Evolutionary conservation across 2,113 vertebrate species (phyloP).

Genomic region (Calidris pugnax): DNA sequence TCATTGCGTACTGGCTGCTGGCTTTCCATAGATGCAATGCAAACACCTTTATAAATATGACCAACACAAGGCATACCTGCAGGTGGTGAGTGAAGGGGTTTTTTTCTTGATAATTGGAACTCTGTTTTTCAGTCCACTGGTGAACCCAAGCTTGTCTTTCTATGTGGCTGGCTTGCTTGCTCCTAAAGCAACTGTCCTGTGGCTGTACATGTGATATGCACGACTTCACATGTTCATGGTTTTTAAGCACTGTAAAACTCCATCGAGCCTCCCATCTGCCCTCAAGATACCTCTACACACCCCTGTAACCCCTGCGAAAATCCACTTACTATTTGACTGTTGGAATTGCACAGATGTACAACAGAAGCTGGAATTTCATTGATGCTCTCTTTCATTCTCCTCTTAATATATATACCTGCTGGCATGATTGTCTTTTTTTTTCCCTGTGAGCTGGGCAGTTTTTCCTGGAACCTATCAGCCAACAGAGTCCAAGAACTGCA

Average conservation of each 20-base stretch:
- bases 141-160: neutral
- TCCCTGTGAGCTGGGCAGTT: neutral
- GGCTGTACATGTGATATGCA: neutral
- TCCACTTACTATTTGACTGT: neutral
- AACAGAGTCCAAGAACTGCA: neutral
- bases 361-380: neutral
- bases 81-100: neutral
- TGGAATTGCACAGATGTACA: neutral
- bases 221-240: neutral
- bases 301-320: accelerated
- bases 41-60: neutral
- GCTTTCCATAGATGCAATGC: neutral
- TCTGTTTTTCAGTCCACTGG: neutral
- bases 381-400: neutral
- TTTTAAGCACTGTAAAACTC: neutral
- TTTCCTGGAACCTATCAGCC: neutral
- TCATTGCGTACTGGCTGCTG: neutral
- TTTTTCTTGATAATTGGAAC: neutral
- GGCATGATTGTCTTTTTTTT: neutral
- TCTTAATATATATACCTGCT: neutral
- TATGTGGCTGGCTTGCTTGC: neutral
- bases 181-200: neutral
- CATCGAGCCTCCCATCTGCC: neutral
- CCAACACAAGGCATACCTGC: neutral
- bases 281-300: neutral